Evolutionary conservation across 2,888 invertebrate genomes (phyloP).

Genomic region (Antheraea assamensis): DNA sequence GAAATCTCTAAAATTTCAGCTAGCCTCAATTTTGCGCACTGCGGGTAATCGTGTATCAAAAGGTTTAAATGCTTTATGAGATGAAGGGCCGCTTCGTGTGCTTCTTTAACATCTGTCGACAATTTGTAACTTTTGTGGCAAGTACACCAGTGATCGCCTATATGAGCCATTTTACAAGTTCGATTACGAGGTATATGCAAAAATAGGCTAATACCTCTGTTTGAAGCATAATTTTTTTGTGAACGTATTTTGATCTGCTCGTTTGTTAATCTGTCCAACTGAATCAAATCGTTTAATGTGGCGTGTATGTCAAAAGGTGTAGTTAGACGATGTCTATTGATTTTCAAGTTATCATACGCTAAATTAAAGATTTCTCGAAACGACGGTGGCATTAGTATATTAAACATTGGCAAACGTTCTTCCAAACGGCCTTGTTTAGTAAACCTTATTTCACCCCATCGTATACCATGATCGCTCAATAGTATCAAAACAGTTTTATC

Average conservation of each 20-base stretch:
- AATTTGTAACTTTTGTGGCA: constrained; percentile 87
- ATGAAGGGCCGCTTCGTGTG: constrained; percentile 82
- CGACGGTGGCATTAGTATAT: constrained; percentile 87
- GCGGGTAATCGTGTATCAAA: constrained; percentile 81
- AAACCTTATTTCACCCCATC: constrained; percentile 91
- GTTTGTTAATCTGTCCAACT: constrained; percentile 71
- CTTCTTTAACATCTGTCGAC: constrained; percentile 74
- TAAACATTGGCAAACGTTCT: constrained; percentile 92
- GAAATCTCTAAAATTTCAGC: constrained; percentile 85
- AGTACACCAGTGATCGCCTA: constrained; percentile 94
- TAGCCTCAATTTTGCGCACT: constrained; percentile 85
- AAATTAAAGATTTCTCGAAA: constrained; percentile 84
- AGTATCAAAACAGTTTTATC: constrained; percentile 87
- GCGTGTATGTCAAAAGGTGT: constrained; percentile 92
- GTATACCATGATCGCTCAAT: constrained; percentile 94
- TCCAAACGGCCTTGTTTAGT: constrained; percentile 94
- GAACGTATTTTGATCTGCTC: constrained; percentile 61
- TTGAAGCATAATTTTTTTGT: constrained; percentile 56
- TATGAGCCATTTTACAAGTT: constrained; percentile 89
- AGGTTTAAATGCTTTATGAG: constrained; percentile 86
- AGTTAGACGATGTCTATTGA: constrained; percentile 87
- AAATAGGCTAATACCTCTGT: constrained; percentile 89
- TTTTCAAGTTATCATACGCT: constrained; percentile 84
- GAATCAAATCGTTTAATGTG: constrained; percentile 87
- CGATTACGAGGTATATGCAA: constrained; percentile 86